phyloP scores from a whole-genome alignment of 53 echinoderm and acorn worm species.

The Stichopus horrens region DNA sequence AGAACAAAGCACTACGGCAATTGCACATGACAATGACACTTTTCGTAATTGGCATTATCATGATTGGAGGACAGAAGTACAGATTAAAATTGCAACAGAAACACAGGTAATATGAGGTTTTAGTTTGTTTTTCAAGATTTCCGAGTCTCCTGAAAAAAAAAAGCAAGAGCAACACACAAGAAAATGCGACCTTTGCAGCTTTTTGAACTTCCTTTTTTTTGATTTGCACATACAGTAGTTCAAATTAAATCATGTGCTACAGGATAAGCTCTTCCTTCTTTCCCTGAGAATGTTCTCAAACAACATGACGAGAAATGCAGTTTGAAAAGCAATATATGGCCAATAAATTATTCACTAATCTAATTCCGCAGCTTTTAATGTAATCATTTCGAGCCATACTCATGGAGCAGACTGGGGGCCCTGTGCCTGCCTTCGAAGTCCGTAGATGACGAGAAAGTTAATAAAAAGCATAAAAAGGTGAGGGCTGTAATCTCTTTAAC shows the following conservation, averaged over 20 bases:
- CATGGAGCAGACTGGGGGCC: neutral
- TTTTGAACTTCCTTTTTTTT: no score
- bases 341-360: neutral
- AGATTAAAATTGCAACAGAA: no score
- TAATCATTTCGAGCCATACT: neutral
- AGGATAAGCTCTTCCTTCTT: neutral
- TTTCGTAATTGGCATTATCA: no score
- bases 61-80: no score
- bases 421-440: neutral
- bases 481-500: slow-evolving; percentile 26
- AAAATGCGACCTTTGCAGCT: no score
- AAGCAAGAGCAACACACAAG: no score
- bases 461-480: slow-evolving; percentile 3
- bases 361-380: neutral
- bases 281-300: neutral
- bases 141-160: no score
- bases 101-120: no score
- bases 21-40: no score
- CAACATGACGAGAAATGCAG: neutral
- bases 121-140: no score
- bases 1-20: no score
- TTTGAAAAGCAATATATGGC: neutral
- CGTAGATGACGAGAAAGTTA: neutral
- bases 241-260: neutral
- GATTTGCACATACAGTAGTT: no score